Conservation (phyloP, 2,888 invertebrate species). For the Plebejus anna region DNA sequence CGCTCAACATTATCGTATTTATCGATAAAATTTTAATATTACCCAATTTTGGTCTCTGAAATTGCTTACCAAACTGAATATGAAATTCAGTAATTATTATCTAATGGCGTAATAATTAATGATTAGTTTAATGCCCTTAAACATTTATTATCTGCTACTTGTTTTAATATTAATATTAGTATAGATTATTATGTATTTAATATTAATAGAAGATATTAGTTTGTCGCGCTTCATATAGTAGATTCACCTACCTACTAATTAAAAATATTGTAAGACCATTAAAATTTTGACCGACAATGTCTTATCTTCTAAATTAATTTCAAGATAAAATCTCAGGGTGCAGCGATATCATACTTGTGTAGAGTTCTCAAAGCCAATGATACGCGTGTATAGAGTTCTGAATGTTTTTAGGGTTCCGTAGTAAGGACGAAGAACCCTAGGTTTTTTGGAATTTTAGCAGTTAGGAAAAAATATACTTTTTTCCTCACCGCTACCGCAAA, state of each 20-base stretch:
- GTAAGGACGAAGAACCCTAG: too few species aligned
- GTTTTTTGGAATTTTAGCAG: too few species aligned
- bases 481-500: not conserved
- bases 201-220: too few species aligned
- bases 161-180: too few species aligned
- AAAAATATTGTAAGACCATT: not conserved
- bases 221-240: not conserved
- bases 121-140: too few species aligned
- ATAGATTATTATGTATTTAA: too few species aligned
- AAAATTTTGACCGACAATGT: not conserved
- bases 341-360: not conserved
- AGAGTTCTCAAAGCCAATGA: not conserved
- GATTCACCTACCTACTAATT: not conserved
- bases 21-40: not conserved
- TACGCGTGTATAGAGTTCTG: not conserved
- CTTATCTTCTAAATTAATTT: not conserved
- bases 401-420: not conserved
- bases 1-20: not conserved
- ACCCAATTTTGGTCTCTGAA: too few species aligned
- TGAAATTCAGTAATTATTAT: not conserved
- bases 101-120: too few species aligned
- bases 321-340: not conserved
- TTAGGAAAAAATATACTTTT: not conserved
- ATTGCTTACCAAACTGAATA: too few species aligned
- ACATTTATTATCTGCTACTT: too few species aligned